Evolutionary conservation across 2,113 vertebrate species (phyloP).

Genomic region (Salvelinus sp.): DNA sequence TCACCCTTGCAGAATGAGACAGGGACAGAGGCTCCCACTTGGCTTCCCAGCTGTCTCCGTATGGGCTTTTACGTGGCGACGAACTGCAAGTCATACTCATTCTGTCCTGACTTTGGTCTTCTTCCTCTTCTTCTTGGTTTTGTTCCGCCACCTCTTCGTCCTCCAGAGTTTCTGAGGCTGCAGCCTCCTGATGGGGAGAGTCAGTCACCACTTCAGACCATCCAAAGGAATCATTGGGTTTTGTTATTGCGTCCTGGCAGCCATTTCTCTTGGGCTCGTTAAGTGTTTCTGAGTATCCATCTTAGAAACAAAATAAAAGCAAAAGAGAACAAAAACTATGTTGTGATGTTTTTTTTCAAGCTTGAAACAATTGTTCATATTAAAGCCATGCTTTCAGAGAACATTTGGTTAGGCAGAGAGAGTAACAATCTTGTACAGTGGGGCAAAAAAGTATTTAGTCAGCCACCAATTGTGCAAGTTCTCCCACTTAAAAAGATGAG

Average conservation of each 20-base stretch:
- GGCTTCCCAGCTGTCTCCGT: conserved; percentile 74
- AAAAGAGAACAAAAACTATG: not conserved
- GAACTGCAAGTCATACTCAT: conserved; percentile 67
- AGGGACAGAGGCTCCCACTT: conserved; percentile 84
- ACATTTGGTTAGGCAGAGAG: conserved; percentile 24
- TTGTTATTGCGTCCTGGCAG: conserved; percentile 73
- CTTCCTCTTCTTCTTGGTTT: conserved; percentile 67
- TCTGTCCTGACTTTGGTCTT: conserved; percentile 75
- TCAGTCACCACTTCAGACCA: conserved; percentile 66
- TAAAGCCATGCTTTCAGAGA: not conserved
- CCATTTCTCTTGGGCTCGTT: conserved; percentile 53
- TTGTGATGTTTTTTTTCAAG: conserved; percentile 15
- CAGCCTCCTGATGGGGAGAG: conserved; percentile 75
- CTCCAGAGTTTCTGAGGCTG: conserved; percentile 76
- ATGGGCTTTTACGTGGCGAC: conserved; percentile 79
- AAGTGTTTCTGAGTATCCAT: conserved; percentile 56
- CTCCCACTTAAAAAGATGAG: no score
- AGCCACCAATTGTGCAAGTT: no score
- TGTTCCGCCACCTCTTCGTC: conserved; percentile 75
- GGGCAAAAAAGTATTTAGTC: no score
- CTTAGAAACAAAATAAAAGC: conserved; percentile 58
- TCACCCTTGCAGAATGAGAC: conserved; percentile 78
- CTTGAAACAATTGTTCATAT: conserved; percentile 10
- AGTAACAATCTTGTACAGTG: conserved; percentile 37
- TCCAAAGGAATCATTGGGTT: conserved; percentile 77